These are phyloP conservation scores for Knipowitschia caucasica DNA, from an alignment of 2,797 vertebrate genomes.

Conservation along the genomic window DNA sequence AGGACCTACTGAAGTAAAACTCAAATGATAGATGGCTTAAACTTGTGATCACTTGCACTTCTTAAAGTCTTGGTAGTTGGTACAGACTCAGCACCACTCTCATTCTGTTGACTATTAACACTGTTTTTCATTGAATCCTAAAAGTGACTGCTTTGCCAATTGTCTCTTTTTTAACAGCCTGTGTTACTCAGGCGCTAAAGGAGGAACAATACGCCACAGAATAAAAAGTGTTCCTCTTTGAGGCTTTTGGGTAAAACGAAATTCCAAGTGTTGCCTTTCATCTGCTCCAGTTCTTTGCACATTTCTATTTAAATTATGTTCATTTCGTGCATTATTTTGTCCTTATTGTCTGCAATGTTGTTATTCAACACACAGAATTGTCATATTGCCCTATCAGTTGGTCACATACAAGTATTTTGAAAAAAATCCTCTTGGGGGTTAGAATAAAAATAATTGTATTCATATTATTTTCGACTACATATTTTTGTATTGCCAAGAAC, in stretches of 20 bases:
- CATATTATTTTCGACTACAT: not conserved
- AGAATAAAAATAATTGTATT: no score
- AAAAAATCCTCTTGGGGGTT: no score
- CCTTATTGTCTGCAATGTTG: not conserved
- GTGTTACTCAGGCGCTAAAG: not conserved
- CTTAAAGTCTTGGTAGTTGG: constrained; percentile 2
- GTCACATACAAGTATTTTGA: no score
- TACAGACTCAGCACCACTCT: constrained; percentile 6
- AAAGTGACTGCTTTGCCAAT: not conserved
- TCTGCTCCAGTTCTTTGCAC: not conserved
- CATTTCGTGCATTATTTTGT: not conserved
- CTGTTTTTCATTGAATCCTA: constrained; percentile 14
- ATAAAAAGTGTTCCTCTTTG: constrained; percentile 1
- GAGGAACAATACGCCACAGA: not conserved
- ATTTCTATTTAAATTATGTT: not conserved
- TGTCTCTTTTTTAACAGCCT: constrained; percentile 7
- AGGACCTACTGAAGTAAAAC: not conserved
- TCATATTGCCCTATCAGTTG: not conserved
- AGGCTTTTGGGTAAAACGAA: constrained; percentile 5
- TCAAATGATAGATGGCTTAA: not conserved
- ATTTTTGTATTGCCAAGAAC: not conserved
- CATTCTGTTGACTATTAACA: constrained; percentile 10
- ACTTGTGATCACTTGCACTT: constrained; percentile 5
- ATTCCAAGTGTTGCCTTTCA: not conserved
- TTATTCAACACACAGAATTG: not conserved